Conservation (phyloP, 1,140 invertebrate species). For the Anastrepha obliqua region DNA sequence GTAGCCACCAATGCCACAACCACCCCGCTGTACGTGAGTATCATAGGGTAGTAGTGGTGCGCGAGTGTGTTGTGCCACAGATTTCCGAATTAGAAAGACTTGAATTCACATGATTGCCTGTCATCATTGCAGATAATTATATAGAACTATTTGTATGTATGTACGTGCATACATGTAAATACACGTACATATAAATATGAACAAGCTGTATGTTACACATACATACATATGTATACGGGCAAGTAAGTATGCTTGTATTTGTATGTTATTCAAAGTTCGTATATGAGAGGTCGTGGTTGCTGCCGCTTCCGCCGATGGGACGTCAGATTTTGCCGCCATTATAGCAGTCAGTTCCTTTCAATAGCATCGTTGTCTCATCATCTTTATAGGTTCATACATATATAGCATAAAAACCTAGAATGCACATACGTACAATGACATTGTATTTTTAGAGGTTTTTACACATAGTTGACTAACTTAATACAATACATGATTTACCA, state of each 20-base stretch:
- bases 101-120: slow-evolving; percentile 72
- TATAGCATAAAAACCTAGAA: background rate
- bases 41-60: background rate
- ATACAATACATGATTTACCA: slow-evolving; percentile 27
- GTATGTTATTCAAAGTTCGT: background rate
- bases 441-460: background rate
- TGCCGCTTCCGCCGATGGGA: background rate
- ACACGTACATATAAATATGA: background rate
- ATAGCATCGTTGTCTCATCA: background rate
- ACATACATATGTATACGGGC: too few species aligned
- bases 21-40: background rate
- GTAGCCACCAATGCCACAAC: background rate
- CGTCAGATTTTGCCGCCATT: background rate
- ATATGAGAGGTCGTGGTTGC: background rate
- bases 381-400: too few species aligned
- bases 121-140: slow-evolving; percentile 50
- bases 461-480: slow-evolving; percentile 21
- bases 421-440: background rate
- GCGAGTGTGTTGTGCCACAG: slow-evolving; percentile 2
- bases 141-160: background rate
- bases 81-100: slow-evolving; percentile 71
- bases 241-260: too few species aligned
- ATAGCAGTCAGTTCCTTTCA: background rate
- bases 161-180: background rate
- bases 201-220: background rate